A percentile compares a stretch with the other conserved stretches of the same genome.
These are phyloP conservation scores for Brachionus angularis DNA, from an alignment of 1,140 invertebrate species.

Conservation along the genomic window DNA sequence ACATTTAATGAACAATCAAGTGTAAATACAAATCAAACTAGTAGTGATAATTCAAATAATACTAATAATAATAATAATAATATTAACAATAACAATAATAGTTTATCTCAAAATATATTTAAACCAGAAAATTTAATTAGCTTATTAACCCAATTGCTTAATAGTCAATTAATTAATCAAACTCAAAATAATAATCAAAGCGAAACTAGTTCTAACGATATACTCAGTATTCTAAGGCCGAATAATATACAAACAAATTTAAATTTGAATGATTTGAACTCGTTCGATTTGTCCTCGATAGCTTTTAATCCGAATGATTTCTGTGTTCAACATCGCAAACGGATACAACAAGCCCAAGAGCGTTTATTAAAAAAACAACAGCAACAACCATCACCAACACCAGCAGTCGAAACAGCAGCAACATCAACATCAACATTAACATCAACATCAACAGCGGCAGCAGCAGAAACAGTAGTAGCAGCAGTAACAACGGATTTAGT, in stretches of 20 bases:
- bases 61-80: neutral
- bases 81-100: no score
- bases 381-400: neutral
- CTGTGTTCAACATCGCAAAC: conserved; percentile 26
- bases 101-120: neutral
- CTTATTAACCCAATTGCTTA: neutral
- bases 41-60: neutral
- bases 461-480: no score
- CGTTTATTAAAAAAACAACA: conserved; percentile 11
- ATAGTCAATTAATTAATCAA: neutral
- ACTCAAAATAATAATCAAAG: no score
- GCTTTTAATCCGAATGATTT: conserved; percentile 43
- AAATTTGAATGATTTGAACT: conserved; percentile 10
- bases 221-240: no score
- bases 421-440: neutral
- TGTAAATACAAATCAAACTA: neutral
- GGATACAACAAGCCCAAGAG: conserved; percentile 43
- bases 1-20: neutral
- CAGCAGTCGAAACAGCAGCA: no score
- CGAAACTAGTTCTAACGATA: no score
- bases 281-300: conserved; percentile 2
- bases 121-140: neutral
- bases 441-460: neutral
- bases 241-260: no score
- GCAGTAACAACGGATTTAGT: neutral